Evolutionary conservation across 1,140 invertebrate genomes (phyloP).

Genomic region (Zaprionus taronus): DNA sequence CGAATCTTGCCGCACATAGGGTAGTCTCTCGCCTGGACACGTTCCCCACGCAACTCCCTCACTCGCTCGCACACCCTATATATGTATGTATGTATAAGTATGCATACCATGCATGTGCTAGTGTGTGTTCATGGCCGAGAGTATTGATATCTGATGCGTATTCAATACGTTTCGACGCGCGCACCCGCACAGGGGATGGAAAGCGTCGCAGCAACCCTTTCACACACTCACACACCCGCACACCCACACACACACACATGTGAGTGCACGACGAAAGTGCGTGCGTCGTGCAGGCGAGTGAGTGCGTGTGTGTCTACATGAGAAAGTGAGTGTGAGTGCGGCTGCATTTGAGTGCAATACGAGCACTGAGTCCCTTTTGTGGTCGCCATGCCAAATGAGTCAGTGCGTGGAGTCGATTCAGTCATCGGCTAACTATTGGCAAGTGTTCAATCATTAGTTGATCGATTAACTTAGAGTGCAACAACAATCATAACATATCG

Average conservation of each 20-base stretch:
- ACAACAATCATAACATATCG: too few relatives aligned
- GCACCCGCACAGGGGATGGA: slow-evolving; percentile 68
- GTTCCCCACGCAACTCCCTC: neutral
- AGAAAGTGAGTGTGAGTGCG: neutral
- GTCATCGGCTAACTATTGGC: neutral
- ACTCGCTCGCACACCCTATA: slow-evolving; percentile 12
- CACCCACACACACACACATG: neutral
- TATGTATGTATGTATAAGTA: neutral
- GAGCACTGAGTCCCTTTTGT: neutral
- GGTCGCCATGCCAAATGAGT: neutral
- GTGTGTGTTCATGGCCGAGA: slow-evolving; percentile 37
- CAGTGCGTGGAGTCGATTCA: neutral
- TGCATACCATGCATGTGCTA: slow-evolving; percentile 3
- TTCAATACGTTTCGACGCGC: slow-evolving; percentile 77
- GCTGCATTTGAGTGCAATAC: slow-evolving; percentile 5
- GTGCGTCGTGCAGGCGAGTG: neutral
- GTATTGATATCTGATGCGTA: slow-evolving; percentile 83
- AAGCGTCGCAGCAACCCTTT: slow-evolving; percentile 65
- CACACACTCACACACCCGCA: slow-evolving; percentile 2
- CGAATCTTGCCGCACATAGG: slow-evolving; percentile 52
- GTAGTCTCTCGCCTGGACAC: slow-evolving; percentile 14
- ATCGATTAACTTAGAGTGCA: too few relatives aligned
- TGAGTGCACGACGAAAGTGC: neutral
- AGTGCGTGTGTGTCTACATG: neutral
- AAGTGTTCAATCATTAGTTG: too few relatives aligned